Percentiles rank a stretch among this genome's conserved stretches.
Conservation (phyloP, 2,888 invertebrate species). For the Calameuta idolon region DNA sequence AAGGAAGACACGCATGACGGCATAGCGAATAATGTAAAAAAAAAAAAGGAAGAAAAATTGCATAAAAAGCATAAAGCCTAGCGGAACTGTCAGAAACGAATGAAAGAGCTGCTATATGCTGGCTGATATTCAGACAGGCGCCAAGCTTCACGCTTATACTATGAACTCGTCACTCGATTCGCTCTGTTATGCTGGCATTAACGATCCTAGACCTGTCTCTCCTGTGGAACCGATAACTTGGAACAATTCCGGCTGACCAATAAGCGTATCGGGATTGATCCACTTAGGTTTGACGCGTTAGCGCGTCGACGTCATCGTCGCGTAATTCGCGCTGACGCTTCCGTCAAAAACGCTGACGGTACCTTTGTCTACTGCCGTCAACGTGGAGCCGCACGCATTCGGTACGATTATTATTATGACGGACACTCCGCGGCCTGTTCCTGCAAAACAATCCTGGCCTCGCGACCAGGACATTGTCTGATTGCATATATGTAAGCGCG, state of each 20-base stretch:
- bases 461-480: not conserved
- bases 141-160: conserved; percentile 6
- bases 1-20: not conserved
- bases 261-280: conserved; percentile 33
- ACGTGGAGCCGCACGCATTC: not conserved
- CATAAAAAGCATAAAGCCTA: not conserved
- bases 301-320: conserved; percentile 7
- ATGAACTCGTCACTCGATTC: conserved; percentile 1
- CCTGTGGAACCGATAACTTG: conserved; percentile 41
- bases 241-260: not conserved
- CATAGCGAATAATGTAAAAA: not conserved
- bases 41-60: not conserved
- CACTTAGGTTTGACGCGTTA: conserved; percentile 17
- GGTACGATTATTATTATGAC: conserved; percentile 1
- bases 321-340: conserved; percentile 42
- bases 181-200: not conserved
- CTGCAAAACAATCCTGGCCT: not conserved
- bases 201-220: not conserved
- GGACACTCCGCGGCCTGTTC: not conserved
- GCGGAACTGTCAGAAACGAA: not conserved
- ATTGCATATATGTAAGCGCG: not conserved
- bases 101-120: not conserved
- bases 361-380: conserved; percentile 50
- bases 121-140: not conserved
- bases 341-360: conserved; percentile 51